Base-by-base conservation (phyloP, 2,797 vertebrate genomes). In the Hozukius guyotensis region DNA sequence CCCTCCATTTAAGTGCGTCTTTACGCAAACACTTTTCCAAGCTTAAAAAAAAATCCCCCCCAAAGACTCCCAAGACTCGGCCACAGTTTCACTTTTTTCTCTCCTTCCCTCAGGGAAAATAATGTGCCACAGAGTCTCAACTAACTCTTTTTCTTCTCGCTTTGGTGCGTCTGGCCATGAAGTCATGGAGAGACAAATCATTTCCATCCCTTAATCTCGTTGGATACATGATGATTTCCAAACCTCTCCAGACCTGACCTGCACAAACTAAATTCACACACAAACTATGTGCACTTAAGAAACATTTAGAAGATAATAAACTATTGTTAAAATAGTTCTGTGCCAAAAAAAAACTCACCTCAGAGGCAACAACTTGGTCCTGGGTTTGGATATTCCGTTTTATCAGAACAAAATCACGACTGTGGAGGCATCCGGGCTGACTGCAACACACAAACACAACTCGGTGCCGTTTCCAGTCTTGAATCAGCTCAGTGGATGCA, bases 1-100 rank as follows among this genome's bases (percentile, higher is more conserved):
- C 82, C 82, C 71, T 75, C 79, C 86, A 83, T 88, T 90, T 90
- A 87, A 52, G 76, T 56, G 87, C 89, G 91, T 88, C 86, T 93
- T 94, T 93, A 89, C 86, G 85, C 92, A 75, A 84, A 63, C 80
- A 62, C 81, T 85, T 80, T 56, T 84, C 65, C 76, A 56, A 85
- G 42, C 10, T 59, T 49, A 49, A 49, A 8, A 49, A 49, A 38
- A 78, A 87, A 22, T 52, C 52, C 77, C 70, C 66, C 38, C 29
- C 24, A 25, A 57, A 56, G 49, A 49, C 59, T 29, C 32, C 77
- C 59, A 65, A 5, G 4, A 52, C 22, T 34, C 72, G 34, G 31
- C 56, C 75, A 8, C 69, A 86, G 55, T 81, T 81, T 78, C 77
- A 78, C 81, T 81, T 84, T 74, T 60, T 32, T 60, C 5, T 38